Conservation (phyloP, 2,113 vertebrate species). For the Mustela nigripes region DNA sequence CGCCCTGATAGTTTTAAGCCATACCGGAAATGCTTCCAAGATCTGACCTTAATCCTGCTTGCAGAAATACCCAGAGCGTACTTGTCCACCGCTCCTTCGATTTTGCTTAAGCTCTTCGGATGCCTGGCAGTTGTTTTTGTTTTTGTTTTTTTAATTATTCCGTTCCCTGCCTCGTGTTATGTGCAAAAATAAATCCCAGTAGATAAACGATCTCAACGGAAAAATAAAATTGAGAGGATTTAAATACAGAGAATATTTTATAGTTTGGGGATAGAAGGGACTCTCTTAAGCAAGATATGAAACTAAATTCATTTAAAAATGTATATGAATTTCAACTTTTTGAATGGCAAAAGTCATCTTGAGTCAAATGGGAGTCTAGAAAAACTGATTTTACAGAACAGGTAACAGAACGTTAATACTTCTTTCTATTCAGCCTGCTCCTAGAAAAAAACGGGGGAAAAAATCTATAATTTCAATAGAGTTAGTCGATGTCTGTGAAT, state of each 20-base stretch:
- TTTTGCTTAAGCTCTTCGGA: background rate
- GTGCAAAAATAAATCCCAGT: background rate
- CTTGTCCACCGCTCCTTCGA: background rate
- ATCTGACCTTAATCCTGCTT: background rate
- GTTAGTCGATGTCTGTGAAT: background rate
- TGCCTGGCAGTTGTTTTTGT: background rate
- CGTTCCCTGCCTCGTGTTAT: background rate
- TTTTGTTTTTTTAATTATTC: background rate
- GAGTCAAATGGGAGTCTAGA: background rate
- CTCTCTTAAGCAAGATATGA: background rate
- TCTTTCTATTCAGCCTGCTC: background rate
- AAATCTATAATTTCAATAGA: background rate
- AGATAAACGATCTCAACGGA: background rate
- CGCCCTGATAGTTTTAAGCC: background rate
- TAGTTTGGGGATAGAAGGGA: background rate
- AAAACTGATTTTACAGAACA: background rate
- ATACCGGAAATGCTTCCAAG: background rate
- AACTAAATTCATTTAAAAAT: background rate
- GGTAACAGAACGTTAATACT: background rate
- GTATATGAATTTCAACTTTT: background rate
- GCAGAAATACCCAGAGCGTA: background rate
- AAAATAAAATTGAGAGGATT: background rate
- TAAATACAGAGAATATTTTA: background rate
- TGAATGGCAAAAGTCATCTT: background rate
- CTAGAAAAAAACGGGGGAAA: background rate